These are phyloP conservation scores for Trididemnum miniatum DNA, from an alignment of 23 tunicate genomes.

Conservation along the genomic window DNA sequence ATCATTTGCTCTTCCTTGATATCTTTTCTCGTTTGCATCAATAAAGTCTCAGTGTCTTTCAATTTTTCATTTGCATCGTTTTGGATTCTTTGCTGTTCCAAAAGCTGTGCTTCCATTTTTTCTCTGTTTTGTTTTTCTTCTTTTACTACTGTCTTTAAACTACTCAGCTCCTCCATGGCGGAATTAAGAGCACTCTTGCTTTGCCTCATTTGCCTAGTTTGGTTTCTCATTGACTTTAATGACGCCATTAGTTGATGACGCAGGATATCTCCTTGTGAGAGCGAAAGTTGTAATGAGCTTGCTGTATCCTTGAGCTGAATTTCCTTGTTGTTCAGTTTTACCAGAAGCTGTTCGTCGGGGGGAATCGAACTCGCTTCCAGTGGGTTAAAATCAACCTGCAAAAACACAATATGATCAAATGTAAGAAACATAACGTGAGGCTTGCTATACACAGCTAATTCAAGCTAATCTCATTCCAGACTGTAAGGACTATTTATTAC, in stretches of 20 bases:
- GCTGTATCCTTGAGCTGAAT: constrained; percentile 45
- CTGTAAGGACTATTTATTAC: no score
- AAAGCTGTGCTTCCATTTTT: neutral
- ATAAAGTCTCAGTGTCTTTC: neutral
- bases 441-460: no score
- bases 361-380: no score
- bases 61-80: neutral
- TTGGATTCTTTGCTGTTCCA: neutral
- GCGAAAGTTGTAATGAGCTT: constrained; percentile 41
- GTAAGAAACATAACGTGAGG: no score
- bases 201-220: constrained; percentile 30
- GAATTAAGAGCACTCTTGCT: constrained; percentile 28
- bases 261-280: constrained; percentile 39
- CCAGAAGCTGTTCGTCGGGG: neutral
- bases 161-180: constrained; percentile 29
- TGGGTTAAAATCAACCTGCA: no score
- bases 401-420: no score
- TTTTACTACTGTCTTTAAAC: neutral
- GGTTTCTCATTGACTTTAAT: constrained; percentile 38
- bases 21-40: neutral
- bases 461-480: no score
- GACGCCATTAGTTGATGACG: constrained; percentile 62
- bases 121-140: neutral
- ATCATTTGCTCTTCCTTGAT: neutral
- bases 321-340: constrained; percentile 5